Evolutionary conservation across 2,113 vertebrate genomes (phyloP), one percentile per base, ranked within the genome.

Genomic region (Sturnus vulgaris): DNA sequence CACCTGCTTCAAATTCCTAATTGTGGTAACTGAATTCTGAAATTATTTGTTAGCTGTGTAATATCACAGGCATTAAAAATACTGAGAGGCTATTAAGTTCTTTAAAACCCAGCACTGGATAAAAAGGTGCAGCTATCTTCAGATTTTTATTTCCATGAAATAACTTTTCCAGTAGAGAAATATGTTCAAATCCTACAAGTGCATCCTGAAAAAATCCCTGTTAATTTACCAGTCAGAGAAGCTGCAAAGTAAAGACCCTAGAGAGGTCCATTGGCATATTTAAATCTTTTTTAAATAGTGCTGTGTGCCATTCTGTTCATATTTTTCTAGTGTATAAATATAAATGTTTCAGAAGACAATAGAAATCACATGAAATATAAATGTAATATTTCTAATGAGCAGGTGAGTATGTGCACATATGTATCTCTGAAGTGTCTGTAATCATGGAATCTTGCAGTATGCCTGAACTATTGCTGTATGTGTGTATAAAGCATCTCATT

Each of bases 1-100:
- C 98, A 98, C 98, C 98, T 98, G 98, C 97, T 98, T 98, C 98
- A 98, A 97, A 97, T 97, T 98, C 97, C 97, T 98, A 98, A 98
- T 97, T 98, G 98, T 98, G 97, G 98, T 98, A 98, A 98, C 97
- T 98, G 98, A 97, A 98, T 98, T 98, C 98, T 98, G 97, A 96
- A 98, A 98, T 98, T 98, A 97, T 97, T 98, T 98, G 98, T 97
- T 98, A 97, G 97, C 97, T 97, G 86, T 97, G 96, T 96, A 97
- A 97, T 98, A 97, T 96, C 95, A 76, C 95, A 97, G 95, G 97
- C 96, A 97, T 98, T 97, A 96, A 97, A 97, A 97, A 95, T 92
- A 96, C 69, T 64, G 88, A 95, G 95, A 95, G 96, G 96, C 97
- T 88, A 56, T 96, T 97, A 95, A 97, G 92, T 96, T 97, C 96